Base-by-base conservation (phyloP, 2,888 invertebrate species). In the Tigriopus californicus region DNA sequence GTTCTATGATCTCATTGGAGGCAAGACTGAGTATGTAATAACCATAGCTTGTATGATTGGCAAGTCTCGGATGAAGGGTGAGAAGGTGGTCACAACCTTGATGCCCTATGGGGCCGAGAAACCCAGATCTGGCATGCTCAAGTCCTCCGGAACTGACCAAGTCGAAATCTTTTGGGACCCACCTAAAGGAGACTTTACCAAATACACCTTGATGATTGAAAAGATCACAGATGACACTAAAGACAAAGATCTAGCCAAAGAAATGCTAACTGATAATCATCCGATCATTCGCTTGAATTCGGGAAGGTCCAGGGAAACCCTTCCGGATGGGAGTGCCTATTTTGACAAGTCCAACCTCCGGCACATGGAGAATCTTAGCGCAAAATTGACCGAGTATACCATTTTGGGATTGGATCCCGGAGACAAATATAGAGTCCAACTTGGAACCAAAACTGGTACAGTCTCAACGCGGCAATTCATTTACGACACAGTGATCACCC, bases 121-220 rank as follows among this genome's bases (percentile, higher is more conserved):
- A 40, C 58, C 58, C 13, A 20, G 58, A n/a, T 49, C 40, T 15
- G 58, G 58, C 20, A 58, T 58, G 48, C 22, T 58, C 11, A 49
- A 58, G 22, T 18, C n/a, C 11, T 20, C 44, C 10, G 15, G 22
- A 11, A 22, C 47, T 13, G 1, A 58, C 33, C 6, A 24, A 49
- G 48, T 22, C 11, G 58, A 58, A 33, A 58, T 58, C 20, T 48
- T 47, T 47, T 58, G 58, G 58, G 58, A 58, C 18, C 58, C 58
- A 24, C 58, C 58, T 18, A 58, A 58, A 49, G 58, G 58, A 24
- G 58, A 58, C 8, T 58, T 58, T 22, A 58, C 58, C 33, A 58
- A 58, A 15, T 58, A 58, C 49, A 33, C 40, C 24, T 40, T 58
- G 4, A 22, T 46, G 10, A n/a, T 57, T 22, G 57, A 57, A 13